Conservation (phyloP, 2,797 vertebrate species). For the Thalassophryne amazonica region DNA sequence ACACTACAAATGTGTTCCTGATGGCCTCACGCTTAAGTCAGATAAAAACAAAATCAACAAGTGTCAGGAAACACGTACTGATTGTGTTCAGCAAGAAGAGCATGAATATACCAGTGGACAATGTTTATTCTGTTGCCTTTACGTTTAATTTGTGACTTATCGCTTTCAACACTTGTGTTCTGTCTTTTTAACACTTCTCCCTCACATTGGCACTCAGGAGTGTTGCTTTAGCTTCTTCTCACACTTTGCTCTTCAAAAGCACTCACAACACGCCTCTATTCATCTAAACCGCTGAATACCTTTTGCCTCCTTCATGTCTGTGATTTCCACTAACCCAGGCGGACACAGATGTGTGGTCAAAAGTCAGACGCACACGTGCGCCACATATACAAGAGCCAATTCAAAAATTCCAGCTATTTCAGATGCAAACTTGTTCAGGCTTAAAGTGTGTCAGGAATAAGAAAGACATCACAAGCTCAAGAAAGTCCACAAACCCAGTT, state of each 20-base stretch:
- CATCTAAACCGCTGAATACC: constrained; percentile 15
- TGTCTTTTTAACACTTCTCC: not conserved
- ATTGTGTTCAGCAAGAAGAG: not conserved
- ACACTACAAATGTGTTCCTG: not conserved
- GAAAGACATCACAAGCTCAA: constrained; percentile 12
- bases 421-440: constrained; percentile 19
- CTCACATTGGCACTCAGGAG: not conserved
- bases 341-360: constrained; percentile 16
- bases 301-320: constrained; percentile 4
- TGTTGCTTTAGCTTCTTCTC: constrained; percentile 1
- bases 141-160: not conserved
- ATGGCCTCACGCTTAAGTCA: not conserved
- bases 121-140: constrained; percentile 2
- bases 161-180: not conserved
- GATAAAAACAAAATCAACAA: constrained; percentile 28
- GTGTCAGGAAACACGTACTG: constrained; percentile 14
- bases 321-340: constrained; percentile 50
- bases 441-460: constrained; percentile 8
- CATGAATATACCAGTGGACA: not conserved
- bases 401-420: constrained; percentile 27
- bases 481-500: constrained; percentile 29
- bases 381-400: not conserved
- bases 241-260: constrained; percentile 27
- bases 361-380: constrained; percentile 7
- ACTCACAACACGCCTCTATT: constrained; percentile 21